A percentile compares a stretch with the other conserved stretches of the same genome.
phyloP scores from a whole-genome alignment of 2,888 invertebrate genomes.

The Archips crataeganus region DNA sequence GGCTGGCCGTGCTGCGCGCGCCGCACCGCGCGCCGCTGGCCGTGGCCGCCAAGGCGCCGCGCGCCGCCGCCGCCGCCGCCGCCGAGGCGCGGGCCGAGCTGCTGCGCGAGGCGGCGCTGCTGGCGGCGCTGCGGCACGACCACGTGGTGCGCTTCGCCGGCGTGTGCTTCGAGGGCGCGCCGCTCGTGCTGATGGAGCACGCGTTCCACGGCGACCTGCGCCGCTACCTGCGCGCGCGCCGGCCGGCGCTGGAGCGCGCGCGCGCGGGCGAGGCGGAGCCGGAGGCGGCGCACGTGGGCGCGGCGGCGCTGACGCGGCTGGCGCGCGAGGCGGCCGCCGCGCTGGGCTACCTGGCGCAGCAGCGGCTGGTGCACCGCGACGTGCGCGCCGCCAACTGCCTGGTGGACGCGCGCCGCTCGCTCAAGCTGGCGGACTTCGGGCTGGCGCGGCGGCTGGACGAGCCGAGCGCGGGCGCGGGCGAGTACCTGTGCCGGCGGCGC shows the following conservation, averaged over 20 bases:
- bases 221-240: conserved; percentile 89
- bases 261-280: conserved; percentile 78
- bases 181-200: conserved; percentile 95
- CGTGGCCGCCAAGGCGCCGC: conserved; percentile 94
- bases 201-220: conserved; percentile 96
- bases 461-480: conserved; percentile 84
- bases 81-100: conserved; percentile 89
- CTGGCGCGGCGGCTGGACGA: conserved; percentile 88
- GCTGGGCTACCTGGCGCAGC: conserved; percentile 90
- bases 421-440: conserved; percentile 94
- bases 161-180: conserved; percentile 91
- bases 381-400: conserved; percentile 92
- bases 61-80: conserved; percentile 88
- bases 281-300: conserved; percentile 89
- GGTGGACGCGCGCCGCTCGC: conserved; percentile 89
- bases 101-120: conserved; percentile 94
- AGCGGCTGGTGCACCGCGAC: conserved; percentile 94
- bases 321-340: conserved; percentile 87
- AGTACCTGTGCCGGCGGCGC: conserved; percentile 92
- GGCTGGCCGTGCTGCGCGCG: conserved; percentile 57
- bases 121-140: conserved; percentile 94
- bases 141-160: conserved; percentile 94
- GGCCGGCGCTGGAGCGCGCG: conserved; percentile 89
- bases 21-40: conserved; percentile 72
- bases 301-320: conserved; percentile 79